Conservation (phyloP, 2,888 invertebrate genomes). For the Heterodera filipjevi region DNA sequence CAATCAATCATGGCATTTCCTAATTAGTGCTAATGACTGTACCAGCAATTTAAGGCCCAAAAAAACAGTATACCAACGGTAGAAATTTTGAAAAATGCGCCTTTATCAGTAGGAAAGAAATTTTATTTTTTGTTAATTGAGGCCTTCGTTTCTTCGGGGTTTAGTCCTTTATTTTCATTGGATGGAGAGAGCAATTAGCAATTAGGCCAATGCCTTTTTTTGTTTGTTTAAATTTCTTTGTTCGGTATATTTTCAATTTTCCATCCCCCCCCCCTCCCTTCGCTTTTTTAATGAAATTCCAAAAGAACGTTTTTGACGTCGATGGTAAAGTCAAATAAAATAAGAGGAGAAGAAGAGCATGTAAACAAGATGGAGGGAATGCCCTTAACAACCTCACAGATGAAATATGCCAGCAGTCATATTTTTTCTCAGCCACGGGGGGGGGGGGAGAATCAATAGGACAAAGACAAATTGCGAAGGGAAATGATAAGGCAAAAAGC, state of each 20-base stretch:
- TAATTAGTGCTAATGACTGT: neutral
- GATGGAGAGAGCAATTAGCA: too few species aligned
- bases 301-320: neutral
- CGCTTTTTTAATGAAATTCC: neutral
- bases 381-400: neutral
- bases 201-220: neutral
- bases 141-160: conserved; percentile 8
- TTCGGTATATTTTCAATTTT: neutral
- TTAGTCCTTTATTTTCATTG: neutral
- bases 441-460: neutral
- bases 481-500: neutral
- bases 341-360: neutral
- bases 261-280: neutral
- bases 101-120: too few species aligned
- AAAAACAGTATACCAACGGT: too few species aligned
- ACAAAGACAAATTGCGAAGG: neutral
- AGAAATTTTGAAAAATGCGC: too few species aligned
- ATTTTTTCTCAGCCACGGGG: neutral
- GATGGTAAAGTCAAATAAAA: neutral
- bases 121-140: too few species aligned
- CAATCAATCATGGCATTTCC: neutral
- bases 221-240: neutral
- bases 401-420: neutral
- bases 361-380: neutral
- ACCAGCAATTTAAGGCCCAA: neutral